A percentile compares a stretch with the other conserved stretches of the same genome.
phyloP scores from a whole-genome alignment of 2,888 invertebrate genomes.

The Dolichopus griseipennis region DNA sequence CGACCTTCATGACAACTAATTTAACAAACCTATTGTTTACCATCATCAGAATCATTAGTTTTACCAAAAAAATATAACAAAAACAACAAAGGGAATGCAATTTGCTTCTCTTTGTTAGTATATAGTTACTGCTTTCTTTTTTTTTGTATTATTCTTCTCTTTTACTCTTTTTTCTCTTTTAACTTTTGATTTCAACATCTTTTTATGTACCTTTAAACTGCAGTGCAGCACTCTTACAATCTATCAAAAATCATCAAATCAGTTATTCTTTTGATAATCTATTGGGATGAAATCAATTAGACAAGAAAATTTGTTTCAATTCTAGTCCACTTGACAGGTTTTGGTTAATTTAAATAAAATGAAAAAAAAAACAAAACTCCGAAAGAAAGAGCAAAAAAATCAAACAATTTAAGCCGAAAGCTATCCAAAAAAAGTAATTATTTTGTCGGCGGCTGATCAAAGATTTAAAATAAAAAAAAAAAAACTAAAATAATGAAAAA shows the following conservation, averaged over 20 bases:
- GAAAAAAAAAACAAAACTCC: neutral
- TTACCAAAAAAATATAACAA: no score
- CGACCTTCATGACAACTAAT: neutral
- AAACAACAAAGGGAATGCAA: no score
- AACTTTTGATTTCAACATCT: neutral
- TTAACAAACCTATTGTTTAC: no score
- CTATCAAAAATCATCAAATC: neutral
- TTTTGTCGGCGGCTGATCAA: no score
- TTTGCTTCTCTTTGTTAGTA: neutral
- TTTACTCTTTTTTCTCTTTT: neutral
- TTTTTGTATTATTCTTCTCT: neutral
- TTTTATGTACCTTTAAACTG: neutral
- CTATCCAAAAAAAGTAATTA: no score
- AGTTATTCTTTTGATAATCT: neutral
- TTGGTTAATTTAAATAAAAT: neutral
- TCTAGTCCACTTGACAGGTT: neutral
- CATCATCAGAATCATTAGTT: no score
- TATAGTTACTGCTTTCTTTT: neutral
- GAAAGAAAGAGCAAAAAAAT: no score
- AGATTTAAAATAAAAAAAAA: no score
- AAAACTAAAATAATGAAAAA: no score
- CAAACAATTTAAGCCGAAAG: no score
- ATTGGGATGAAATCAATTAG: neutral
- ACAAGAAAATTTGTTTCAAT: neutral
- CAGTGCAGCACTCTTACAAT: neutral